Evolutionary conservation across 2,797 vertebrate genomes (phyloP).

Genomic region (Gadopsis bispinosus): DNA sequence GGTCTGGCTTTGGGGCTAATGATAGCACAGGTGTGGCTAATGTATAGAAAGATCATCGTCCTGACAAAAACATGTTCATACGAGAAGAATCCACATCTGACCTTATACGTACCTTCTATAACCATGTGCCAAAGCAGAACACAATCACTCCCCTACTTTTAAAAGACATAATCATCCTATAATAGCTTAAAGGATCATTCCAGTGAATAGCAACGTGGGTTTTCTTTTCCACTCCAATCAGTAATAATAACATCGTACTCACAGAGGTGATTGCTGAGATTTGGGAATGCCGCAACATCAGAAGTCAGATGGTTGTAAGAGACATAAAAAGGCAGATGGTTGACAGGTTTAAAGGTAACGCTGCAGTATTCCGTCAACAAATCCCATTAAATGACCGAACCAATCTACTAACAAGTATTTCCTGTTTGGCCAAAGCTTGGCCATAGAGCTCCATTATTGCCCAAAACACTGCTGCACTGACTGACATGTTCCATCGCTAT

Average conservation of each 20-base stretch:
- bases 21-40: slow-evolving; percentile 29
- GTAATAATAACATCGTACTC: slow-evolving; percentile 4
- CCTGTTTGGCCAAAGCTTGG: neutral
- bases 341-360: slow-evolving; percentile 12
- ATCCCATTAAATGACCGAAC: slow-evolving; percentile 12
- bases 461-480: neutral
- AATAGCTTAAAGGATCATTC: slow-evolving; percentile 24
- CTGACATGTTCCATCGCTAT: slow-evolving; percentile 1
- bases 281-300: neutral
- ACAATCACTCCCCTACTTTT: slow-evolving; percentile 20
- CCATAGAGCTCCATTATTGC: neutral
- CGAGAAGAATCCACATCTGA: slow-evolving; percentile 8
- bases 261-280: slow-evolving; percentile 15
- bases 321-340: slow-evolving; percentile 14
- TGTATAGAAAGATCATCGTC: slow-evolving; percentile 39
- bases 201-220: slow-evolving; percentile 6
- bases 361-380: neutral
- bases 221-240: slow-evolving; percentile 1
- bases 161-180: slow-evolving; percentile 7
- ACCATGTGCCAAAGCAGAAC: slow-evolving; percentile 49
- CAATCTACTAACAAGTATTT: neutral
- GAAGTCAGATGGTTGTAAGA: neutral
- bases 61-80: slow-evolving; percentile 35
- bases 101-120: slow-evolving; percentile 18
- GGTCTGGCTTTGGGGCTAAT: slow-evolving; percentile 26